Conservation (phyloP, 2,797 vertebrate species). For the Lerista edwardsae region DNA sequence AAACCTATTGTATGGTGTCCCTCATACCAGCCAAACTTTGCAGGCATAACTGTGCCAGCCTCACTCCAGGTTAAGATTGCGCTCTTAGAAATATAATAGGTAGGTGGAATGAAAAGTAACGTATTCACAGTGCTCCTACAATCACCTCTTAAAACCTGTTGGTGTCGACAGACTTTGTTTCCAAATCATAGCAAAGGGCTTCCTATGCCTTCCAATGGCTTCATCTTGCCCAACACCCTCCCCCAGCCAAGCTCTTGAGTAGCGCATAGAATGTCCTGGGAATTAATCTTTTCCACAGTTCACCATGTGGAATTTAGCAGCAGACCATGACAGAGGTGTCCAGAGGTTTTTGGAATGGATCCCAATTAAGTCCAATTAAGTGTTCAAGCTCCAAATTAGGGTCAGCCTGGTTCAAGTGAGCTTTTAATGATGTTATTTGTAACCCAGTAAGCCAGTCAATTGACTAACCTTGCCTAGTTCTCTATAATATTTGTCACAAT, state of each 20-base stretch:
- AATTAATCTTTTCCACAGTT: not conserved
- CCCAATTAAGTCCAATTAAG: conserved; percentile 1
- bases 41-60: no score
- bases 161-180: not conserved
- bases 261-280: not conserved
- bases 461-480: not conserved
- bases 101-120: not conserved
- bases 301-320: not conserved
- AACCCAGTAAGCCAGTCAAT: not conserved
- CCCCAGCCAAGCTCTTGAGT: not conserved
- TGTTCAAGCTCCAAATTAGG: not conserved
- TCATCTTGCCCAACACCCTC: not conserved
- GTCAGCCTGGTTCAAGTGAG: not conserved
- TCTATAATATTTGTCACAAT: not conserved
- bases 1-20: no score
- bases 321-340: not conserved
- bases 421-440: not conserved
- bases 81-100: not conserved
- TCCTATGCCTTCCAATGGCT: no score
- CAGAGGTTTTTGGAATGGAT: no score
- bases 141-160: not conserved
- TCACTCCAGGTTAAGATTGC: no score
- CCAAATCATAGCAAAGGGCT: not conserved
- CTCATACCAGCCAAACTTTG: no score
- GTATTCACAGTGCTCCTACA: no score